phyloP scores from a whole-genome alignment of 2,888 invertebrate genomes.

The Stenolophus ochropezus region DNA sequence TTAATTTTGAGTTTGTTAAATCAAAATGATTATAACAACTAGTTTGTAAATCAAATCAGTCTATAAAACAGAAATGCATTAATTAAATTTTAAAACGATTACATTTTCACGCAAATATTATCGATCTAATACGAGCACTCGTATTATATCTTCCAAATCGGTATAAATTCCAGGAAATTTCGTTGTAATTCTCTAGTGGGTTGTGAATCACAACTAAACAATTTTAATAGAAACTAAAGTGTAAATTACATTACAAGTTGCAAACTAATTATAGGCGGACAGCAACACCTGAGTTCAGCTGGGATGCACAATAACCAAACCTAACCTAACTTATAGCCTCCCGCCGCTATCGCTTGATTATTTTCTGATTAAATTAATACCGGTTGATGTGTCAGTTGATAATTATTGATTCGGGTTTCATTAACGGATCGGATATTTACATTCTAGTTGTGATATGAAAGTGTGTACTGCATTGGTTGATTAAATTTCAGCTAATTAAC shows the following conservation, averaged over 20 bases:
- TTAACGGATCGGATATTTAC: not conserved
- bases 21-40: no score
- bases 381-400: slow-evolving; percentile 1
- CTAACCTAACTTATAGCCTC: not conserved
- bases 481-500: not conserved
- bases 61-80: no score
- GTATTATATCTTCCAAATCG: no score
- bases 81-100: no score
- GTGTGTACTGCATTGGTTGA: not conserved
- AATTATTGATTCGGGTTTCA: not conserved
- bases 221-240: slow-evolving; percentile 3
- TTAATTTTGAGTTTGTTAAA: no score
- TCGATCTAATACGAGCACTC: no score
- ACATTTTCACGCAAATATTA: no score
- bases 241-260: slow-evolving; percentile 5
- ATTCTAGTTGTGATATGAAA: not conserved
- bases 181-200: no score
- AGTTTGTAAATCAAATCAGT: no score
- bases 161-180: no score
- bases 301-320: not conserved
- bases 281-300: not conserved
- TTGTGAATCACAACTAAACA: not conserved
- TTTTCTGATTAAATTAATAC: slow-evolving; percentile 7
- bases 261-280: not conserved
- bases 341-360: not conserved